phyloP scores from a whole-genome alignment of 2,888 invertebrate genomes.

The Sinelater perroti region DNA sequence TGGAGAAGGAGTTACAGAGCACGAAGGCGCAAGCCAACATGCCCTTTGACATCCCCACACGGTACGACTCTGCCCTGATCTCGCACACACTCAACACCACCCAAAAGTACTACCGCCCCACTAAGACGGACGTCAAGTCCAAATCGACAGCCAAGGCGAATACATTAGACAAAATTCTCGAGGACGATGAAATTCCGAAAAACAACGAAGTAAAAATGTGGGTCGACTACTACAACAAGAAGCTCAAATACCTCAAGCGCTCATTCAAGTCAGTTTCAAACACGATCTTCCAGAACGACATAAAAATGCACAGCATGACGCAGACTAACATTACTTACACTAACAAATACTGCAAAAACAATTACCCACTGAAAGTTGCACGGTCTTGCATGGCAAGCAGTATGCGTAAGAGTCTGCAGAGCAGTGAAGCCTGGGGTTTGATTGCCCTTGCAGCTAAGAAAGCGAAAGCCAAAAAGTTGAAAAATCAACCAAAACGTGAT shows the following conservation, averaged over 20 bases:
- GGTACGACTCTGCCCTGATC: slow-evolving; percentile 47
- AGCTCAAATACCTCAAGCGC: slow-evolving; percentile 2
- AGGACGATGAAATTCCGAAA: neutral
- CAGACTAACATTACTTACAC: neutral
- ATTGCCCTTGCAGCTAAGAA: too few relatives aligned
- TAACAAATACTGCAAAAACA: too few relatives aligned
- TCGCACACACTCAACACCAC: neutral
- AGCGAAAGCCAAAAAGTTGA: too few relatives aligned
- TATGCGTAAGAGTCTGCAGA: too few relatives aligned
- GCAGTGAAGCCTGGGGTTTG: too few relatives aligned
- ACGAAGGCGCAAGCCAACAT: slow-evolving; percentile 54
- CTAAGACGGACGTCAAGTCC: neutral
- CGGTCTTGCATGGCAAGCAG: too few relatives aligned
- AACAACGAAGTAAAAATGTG: neutral
- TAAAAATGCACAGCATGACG: neutral
- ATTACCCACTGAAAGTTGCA: too few relatives aligned
- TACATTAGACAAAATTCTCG: neutral
- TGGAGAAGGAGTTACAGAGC: slow-evolving; percentile 57
- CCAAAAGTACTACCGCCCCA: neutral
- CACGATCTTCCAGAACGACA: neutral
- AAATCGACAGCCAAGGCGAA: neutral
- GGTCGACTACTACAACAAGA: neutral
- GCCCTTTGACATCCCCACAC: slow-evolving; percentile 51
- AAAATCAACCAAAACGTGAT: too few relatives aligned
- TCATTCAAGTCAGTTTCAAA: neutral